Base-by-base conservation (phyloP, 1,140 invertebrate species). In the Panonychus citri region DNA sequence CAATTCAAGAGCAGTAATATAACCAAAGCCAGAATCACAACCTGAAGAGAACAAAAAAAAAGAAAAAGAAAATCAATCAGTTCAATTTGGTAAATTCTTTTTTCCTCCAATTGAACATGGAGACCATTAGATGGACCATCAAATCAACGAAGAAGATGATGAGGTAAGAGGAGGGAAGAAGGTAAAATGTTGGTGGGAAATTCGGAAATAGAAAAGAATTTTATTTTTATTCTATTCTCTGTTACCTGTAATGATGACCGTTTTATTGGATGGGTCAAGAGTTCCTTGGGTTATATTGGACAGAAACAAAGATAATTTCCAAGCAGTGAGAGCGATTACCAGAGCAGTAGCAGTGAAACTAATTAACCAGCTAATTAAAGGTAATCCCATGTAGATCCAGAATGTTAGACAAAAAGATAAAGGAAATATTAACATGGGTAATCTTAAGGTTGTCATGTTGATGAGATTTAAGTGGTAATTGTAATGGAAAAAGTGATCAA, bases 1-100 rank as follows among this genome's bases (percentile, higher is more conserved):
- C 30, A 75, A 62, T 21, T 64, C 61, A 5, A 59, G 56, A 1
- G 73, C 72, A 25, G 74, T 60, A 21, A 64, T 58, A 51, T 67
- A 57, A 7, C 69, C 69, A 58, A 71, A 68, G 3, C 69, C 69
- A n/a, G 64, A 58, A 54, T 71, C 69, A 55, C 69, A 71, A 19
- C 69, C 68, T 68, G 52, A 40, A 40, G 19, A n/a, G 10, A n/a
- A 46, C 43, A 46, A 4, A 46, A 40, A 40, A 40, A 17, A 40
- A 17, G 19, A 13, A 3, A 1, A 40, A 40, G 2, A n/a, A 3
- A 40, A 17, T 7, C 37, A 40, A 17, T 17, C 39, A 40, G 2
- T 17, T 40, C 3, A 40, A n/a, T n/a, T n/a, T n/a, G n/a, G n/a
- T n/a, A n/a, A n/a, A n/a, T n/a, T n/a, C n/a, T n/a, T n/a, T n/a